Base-by-base conservation (phyloP, 2,888 invertebrate species). In the Stenichneumon culpator region DNA sequence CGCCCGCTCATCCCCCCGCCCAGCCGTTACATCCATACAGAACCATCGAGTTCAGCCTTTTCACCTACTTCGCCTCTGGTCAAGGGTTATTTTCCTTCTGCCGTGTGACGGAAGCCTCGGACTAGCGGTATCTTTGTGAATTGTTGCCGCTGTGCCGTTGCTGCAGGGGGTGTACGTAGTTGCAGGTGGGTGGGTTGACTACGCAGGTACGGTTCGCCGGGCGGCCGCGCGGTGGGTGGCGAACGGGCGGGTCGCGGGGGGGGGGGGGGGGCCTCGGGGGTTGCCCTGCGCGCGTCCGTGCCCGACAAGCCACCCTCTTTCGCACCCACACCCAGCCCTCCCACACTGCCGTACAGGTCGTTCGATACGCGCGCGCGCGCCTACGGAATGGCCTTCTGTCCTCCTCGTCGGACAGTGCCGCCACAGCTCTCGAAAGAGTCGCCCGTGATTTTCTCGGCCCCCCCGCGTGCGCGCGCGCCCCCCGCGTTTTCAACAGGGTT, bases 371-470 rank as follows among this genome's bases (percentile, higher is more conserved):
- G 92, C 91, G 90, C 91, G 91, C 90, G 91, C 91, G 91, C 89
- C 87, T 87, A 87, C 85, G 85, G 84, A 86, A 88, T 86, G 83
- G 84, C 87, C 82, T 85, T 90, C 88, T 88, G 39, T 88, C 90
- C 89, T 79, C 85, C 82, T 87, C 88, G 89, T 88, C 86, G 90
- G 90, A 89, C 93, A 93, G 93, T 93, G 92, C 92, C 93, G 93
- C 91, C 90, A 92, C 90, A 93, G 92, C 93, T 93, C 93, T 93
- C 92, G 92, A 83, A 89, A 92, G 93, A 90, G 93, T 92, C 92
- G 90, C 92, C 92, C 91, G 93, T 92, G 93, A 92, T 91, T 93
- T 92, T 88, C 79, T 88, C 44, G 44, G 16, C 25, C 87, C 88
- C 87, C 88, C 86, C 86, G 84, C 77, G 78, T 70, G 77, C 84